Evolutionary conservation across 2,797 vertebrate genomes (phyloP).

Genomic region (Enteromius argenteus): DNA sequence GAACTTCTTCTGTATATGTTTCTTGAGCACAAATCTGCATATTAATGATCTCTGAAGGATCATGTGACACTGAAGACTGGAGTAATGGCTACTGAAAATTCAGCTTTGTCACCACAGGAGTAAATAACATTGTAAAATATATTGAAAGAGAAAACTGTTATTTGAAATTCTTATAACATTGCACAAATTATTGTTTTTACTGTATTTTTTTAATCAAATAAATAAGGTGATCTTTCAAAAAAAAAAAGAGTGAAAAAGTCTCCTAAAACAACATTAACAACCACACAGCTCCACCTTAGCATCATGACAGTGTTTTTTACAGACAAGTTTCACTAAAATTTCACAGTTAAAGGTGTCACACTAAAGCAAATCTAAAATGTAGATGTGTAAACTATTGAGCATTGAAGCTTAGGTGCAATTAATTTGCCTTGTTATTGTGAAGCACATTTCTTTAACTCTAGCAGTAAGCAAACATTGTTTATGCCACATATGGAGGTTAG

Average conservation of each 20-base stretch:
- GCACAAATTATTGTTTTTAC: not conserved
- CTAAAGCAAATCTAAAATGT: not conserved
- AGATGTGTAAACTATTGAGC: not conserved
- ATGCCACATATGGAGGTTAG: conserved; percentile 6
- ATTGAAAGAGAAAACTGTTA: not conserved
- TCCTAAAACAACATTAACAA: not conserved
- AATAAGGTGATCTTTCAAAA: not conserved
- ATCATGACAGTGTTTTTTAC: not conserved
- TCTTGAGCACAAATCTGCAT: not conserved
- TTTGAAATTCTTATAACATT: not conserved
- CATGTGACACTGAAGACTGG: not conserved
- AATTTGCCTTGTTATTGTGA: conserved; percentile 1
- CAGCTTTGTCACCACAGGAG: not conserved
- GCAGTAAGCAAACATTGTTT: not conserved
- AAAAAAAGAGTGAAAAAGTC: not conserved
- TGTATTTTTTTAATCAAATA: not conserved
- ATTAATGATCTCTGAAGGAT: not conserved
- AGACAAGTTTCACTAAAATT: not conserved
- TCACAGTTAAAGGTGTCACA: not conserved
- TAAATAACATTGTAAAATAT: not conserved
- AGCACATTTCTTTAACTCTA: conserved; percentile 18
- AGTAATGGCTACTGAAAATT: not conserved
- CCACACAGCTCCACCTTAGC: not conserved
- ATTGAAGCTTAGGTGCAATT: not conserved
- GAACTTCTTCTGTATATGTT: not conserved